Conservation (phyloP, 2,888 invertebrate genomes). For the Apamea anceps region DNA sequence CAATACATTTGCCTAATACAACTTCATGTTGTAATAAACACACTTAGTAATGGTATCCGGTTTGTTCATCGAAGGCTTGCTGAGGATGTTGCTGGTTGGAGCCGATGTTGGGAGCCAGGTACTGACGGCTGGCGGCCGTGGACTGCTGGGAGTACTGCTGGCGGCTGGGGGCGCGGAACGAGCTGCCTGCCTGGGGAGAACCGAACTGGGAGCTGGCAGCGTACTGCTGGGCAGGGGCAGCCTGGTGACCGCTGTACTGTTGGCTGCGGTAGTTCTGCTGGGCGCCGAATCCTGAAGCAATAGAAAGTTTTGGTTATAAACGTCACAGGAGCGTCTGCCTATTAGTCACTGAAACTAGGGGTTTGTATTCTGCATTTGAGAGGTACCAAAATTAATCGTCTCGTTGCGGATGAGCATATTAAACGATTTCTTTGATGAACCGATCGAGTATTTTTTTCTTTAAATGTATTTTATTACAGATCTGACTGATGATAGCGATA, state of each 20-base stretch:
- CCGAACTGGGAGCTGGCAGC: slow-evolving; percentile 67
- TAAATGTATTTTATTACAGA: not conserved
- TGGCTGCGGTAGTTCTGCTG: slow-evolving; percentile 59
- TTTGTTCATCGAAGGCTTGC: slow-evolving; percentile 84
- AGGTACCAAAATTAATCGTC: not conserved
- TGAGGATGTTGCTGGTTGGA: slow-evolving; percentile 79
- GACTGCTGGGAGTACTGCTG: slow-evolving; percentile 65
- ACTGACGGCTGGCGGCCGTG: slow-evolving; percentile 80
- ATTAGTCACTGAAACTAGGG: no score
- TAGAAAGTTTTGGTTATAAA: not conserved
- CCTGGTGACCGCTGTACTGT: slow-evolving; percentile 24
- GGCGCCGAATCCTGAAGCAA: slow-evolving; percentile 62
- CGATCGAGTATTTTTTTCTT: not conserved
- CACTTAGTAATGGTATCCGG: slow-evolving; percentile 83
- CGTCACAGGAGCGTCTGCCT: not conserved
- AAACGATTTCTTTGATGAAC: not conserved
- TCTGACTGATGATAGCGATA: no score
- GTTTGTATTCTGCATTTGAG: not conserved
- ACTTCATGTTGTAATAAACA: not conserved
- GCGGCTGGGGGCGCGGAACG: slow-evolving; percentile 32
- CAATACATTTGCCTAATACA: slow-evolving; percentile 20
- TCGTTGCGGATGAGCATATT: not conserved
- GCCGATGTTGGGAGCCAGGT: slow-evolving; percentile 78
- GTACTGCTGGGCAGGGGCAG: slow-evolving; percentile 57
- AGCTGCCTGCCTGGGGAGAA: slow-evolving; percentile 42